Evolutionary conservation across 2,113 vertebrate species (phyloP).

Genomic region (Diadophis punctatus): DNA sequence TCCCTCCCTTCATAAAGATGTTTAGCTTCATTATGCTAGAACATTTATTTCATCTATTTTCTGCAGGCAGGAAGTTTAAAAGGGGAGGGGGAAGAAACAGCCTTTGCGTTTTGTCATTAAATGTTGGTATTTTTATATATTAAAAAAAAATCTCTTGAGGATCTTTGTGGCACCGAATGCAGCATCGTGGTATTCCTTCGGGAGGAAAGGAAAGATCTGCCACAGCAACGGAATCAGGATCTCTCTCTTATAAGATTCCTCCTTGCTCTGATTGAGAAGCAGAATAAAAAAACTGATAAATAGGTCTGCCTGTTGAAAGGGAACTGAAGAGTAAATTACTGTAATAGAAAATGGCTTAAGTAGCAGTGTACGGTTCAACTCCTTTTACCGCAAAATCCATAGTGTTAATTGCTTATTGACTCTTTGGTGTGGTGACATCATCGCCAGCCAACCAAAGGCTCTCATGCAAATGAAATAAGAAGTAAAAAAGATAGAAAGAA

Average conservation of each 20-base stretch:
- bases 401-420: slow-evolving; percentile 74
- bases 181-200: neutral
- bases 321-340: slow-evolving; percentile 55
- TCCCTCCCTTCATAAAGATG: neutral
- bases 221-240: neutral
- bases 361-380: slow-evolving; percentile 53
- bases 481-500: slow-evolving; percentile 9
- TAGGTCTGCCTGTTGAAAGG: slow-evolving; percentile 48
- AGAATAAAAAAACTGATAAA: slow-evolving; percentile 39
- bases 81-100: neutral
- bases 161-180: neutral
- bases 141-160: neutral
- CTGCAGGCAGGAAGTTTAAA: neutral
- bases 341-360: slow-evolving; percentile 63
- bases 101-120: neutral
- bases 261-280: slow-evolving; percentile 15
- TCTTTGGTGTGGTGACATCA: slow-evolving; percentile 72
- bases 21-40: neutral
- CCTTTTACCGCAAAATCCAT: slow-evolving; percentile 66
- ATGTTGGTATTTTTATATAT: neutral
- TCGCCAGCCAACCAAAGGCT: slow-evolving; percentile 65
- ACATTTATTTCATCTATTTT: neutral
- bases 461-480: slow-evolving; percentile 20
- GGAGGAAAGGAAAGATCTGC: neutral
- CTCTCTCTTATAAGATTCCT: neutral